These are phyloP conservation scores for Mustelus asterias DNA, from an alignment of 2,113 vertebrate species.

Conservation along the genomic window DNA sequence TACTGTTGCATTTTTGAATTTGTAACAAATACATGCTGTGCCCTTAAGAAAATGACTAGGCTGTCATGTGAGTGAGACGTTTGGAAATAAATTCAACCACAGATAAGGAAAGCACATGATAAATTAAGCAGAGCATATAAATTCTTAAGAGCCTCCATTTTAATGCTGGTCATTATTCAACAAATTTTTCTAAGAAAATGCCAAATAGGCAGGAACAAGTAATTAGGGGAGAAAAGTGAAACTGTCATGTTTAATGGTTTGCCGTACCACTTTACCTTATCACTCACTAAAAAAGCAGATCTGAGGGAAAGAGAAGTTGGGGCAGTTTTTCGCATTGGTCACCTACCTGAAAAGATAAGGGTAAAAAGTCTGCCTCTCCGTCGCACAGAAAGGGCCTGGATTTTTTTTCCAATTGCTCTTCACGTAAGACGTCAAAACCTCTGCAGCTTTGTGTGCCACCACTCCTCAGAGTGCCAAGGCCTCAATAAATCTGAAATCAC, in stretches of 20 bases:
- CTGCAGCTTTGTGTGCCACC: slow-evolving; percentile 59
- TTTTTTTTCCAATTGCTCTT: slow-evolving; percentile 43
- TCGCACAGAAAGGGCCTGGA: neutral
- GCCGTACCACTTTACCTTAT: slow-evolving; percentile 82
- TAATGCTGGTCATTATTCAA: slow-evolving; percentile 99
- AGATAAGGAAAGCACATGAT: slow-evolving; percentile 99
- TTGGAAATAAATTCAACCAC: slow-evolving; percentile 95
- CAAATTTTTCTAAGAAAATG: slow-evolving; percentile 99
- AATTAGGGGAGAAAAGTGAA: slow-evolving; percentile 99
- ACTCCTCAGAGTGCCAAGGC: slow-evolving; percentile 67
- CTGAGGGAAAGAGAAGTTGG: slow-evolving; percentile 48
- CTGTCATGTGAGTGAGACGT: slow-evolving; percentile 88
- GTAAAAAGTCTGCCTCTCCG: slow-evolving; percentile 44
- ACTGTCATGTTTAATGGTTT: slow-evolving; percentile 99
- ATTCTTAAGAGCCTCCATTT: slow-evolving; percentile 99
- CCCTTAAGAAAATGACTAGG: slow-evolving; percentile 97
- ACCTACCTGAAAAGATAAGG: slow-evolving; percentile 32
- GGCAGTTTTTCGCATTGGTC: slow-evolving; percentile 1
- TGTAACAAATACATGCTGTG: slow-evolving; percentile 86
- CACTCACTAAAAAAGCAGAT: slow-evolving; percentile 58
- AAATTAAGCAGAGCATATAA: slow-evolving; percentile 98
- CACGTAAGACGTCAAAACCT: slow-evolving; percentile 52
- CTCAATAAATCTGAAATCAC: slow-evolving; percentile 99
- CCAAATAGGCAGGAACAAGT: slow-evolving; percentile 99
- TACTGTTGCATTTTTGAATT: slow-evolving; percentile 70